Conservation (phyloP, 2,113 vertebrate genomes). For the Ornithorhynchus anatinus region DNA sequence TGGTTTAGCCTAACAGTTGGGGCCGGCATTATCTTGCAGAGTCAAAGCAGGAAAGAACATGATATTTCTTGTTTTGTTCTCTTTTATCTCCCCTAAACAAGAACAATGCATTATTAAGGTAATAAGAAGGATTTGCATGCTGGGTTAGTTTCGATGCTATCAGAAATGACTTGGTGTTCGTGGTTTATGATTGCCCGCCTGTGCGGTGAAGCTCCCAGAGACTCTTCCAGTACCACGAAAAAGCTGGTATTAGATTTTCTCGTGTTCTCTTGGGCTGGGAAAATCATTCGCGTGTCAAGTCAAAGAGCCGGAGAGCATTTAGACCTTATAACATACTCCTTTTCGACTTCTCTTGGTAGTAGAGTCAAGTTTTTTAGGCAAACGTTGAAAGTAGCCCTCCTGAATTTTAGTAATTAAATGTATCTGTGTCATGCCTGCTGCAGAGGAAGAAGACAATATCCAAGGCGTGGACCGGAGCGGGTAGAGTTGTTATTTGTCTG, state of each 20-base stretch:
- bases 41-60: neutral
- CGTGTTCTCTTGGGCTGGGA: neutral
- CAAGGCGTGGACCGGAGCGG: too few relatives aligned
- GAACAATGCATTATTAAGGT: neutral
- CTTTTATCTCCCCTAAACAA: neutral
- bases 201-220: neutral
- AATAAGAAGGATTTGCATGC: slow-evolving; percentile 9
- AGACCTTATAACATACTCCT: neutral
- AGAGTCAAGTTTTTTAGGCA: neutral
- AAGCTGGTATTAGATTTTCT: neutral
- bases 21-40: neutral
- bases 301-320: neutral
- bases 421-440: too few relatives aligned
- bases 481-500: too few relatives aligned
- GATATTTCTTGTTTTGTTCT: neutral
- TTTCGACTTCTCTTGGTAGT: neutral
- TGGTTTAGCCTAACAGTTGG: neutral
- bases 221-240: neutral
- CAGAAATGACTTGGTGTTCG: neutral
- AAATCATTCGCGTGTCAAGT: neutral
- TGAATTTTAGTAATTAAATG: too few relatives aligned
- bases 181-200: neutral
- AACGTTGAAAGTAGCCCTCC: too few relatives aligned
- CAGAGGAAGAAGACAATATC: too few relatives aligned
- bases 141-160: neutral